Percentiles rank a stretch among this genome's conserved stretches.
Evolutionary conservation across 2,888 invertebrate genomes (phyloP).

Genomic region (Drosophila tanythrix): DNA sequence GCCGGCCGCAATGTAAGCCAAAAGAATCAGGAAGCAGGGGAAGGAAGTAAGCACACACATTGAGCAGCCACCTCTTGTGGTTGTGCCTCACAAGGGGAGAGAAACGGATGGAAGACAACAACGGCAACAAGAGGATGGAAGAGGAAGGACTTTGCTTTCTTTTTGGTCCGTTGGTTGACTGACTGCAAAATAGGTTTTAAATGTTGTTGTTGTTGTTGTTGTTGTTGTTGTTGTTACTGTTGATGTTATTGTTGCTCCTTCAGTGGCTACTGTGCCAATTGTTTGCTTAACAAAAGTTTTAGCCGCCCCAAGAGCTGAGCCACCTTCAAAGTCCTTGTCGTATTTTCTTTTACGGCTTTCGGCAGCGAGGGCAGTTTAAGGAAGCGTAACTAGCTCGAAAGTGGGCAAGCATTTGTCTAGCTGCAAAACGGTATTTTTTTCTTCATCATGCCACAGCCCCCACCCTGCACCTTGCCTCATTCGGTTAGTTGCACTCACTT

Average conservation of each 20-base stretch:
- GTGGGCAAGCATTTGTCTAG: constrained; percentile 31
- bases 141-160: constrained; percentile 52
- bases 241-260: constrained; percentile 31
- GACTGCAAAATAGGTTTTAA: constrained; percentile 72
- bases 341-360: constrained; percentile 72
- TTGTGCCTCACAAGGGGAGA: constrained; percentile 56
- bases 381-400: constrained; percentile 68
- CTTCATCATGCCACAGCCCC: background rate
- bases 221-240: constrained; percentile 24
- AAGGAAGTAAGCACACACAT: constrained; percentile 8
- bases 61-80: constrained; percentile 62
- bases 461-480: background rate
- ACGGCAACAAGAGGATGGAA: constrained; percentile 1
- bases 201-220: constrained; percentile 58
- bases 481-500: constrained; percentile 46
- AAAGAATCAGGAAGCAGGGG: background rate
- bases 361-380: constrained; percentile 64
- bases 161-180: constrained; percentile 68
- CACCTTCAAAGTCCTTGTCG: constrained; percentile 38
- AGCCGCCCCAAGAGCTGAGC: constrained; percentile 53
- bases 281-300: constrained; percentile 82
- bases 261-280: constrained; percentile 75
- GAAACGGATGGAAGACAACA: constrained; percentile 28
- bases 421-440: background rate
- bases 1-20: constrained; percentile 74